Evolutionary conservation across 2,888 invertebrate species (phyloP), one percentile per base, ranked within the genome.

Genomic region (Mystacides longicornis): DNA sequence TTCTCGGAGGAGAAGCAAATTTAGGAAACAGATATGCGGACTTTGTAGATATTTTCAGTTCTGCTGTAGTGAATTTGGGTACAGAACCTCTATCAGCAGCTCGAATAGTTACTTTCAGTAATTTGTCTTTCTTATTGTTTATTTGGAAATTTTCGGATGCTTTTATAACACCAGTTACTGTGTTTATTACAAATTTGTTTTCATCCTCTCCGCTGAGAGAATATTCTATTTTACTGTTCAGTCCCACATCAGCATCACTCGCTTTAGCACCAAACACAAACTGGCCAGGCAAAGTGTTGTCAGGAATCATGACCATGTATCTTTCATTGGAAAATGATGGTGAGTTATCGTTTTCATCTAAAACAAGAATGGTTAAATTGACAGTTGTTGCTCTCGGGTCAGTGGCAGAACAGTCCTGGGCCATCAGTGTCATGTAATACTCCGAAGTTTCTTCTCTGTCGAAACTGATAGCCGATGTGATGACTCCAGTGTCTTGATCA

Each of bases 241-340:
- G 72, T 0, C 88, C 92, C 54, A 85, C 81, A 69, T 96, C 96
- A 57, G 80, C 79, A 69, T 96, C 96, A 4, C 79, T 77, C 0
- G 95, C 95, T 68, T 86, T 87, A 0, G 91, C 90, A 7, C 95
- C 95, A 67, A 93, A 89, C 21, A 96, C 89, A 73, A 95, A 96
- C 65, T 92, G 83, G 67, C 89, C 91, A 52, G 81, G 75, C 60
- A 80, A 76, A 1, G 89, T 92, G 23, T 85, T 83, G 67, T 93
- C 92, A 0, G 93, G 87, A 54, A 95, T 84, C 64, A 88, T 86
- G 18, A 91, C 84, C 63, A 85, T 85, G 68, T 90, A 93, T 59
- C 82, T 81, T 1, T 82, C 77, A 57, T 83, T 82, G 4, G 85
- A 79, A 72, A 93, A 93, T 49, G 74, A 76, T 0, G 93, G 93